Conservation (phyloP, 2,888 invertebrate species). For the Timema podura region DNA sequence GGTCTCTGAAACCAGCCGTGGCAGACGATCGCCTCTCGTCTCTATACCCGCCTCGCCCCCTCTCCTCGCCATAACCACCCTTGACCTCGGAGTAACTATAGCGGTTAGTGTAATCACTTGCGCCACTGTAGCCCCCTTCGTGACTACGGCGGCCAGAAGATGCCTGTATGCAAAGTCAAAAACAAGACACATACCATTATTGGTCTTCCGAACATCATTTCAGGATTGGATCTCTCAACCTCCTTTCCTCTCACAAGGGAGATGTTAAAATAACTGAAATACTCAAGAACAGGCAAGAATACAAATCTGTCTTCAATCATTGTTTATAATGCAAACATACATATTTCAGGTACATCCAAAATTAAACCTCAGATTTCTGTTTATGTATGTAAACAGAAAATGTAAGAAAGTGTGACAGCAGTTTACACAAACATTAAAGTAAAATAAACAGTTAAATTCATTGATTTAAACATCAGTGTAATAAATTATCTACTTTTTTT, state of each 20-base stretch:
- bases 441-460: no score
- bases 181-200: constrained; percentile 24
- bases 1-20: constrained; percentile 28
- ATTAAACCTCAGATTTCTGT: no score
- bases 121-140: constrained; percentile 32
- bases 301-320: background rate
- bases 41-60: constrained; percentile 30
- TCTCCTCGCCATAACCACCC: constrained; percentile 32
- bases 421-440: no score
- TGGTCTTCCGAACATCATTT: constrained; percentile 1
- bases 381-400: no score
- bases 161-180: constrained; percentile 32
- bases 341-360: background rate
- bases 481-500: no score
- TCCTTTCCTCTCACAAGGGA: constrained; percentile 19
- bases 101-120: constrained; percentile 32
- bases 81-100: constrained; percentile 34
- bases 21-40: constrained; percentile 31
- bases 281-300: background rate
- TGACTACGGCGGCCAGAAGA: constrained; percentile 34
- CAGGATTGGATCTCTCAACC: constrained; percentile 7
- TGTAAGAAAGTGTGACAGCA: no score
- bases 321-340: background rate
- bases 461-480: no score
- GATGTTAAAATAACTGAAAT: constrained; percentile 19